phyloP scores from a whole-genome alignment of 2,113 vertebrate species.

The Chinchilla lanigera region DNA sequence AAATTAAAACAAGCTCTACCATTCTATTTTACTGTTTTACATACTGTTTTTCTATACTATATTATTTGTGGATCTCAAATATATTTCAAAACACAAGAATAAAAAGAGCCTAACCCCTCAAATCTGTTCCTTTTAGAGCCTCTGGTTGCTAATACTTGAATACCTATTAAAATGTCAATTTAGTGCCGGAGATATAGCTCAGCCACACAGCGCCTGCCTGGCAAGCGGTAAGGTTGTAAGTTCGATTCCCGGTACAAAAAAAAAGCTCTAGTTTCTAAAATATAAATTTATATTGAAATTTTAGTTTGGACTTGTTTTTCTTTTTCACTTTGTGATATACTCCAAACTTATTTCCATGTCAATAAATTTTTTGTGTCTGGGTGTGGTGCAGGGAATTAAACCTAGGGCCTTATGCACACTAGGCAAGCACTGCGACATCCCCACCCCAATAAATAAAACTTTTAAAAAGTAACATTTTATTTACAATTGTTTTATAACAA shows the following conservation, averaged over 20 bases:
- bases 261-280: no score
- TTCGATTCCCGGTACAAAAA: no score
- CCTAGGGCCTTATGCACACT: no score
- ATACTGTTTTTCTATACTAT: not conserved
- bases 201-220: no score
- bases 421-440: no score
- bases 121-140: not conserved
- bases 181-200: no score
- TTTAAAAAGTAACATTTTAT: no score
- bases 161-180: not conserved
- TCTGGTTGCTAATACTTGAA: not conserved
- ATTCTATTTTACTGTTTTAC: not conserved
- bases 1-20: not conserved
- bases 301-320: not conserved
- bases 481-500: no score
- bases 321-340: constrained; percentile 18
- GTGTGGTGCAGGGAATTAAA: no score
- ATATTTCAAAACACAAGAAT: not conserved
- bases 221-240: no score
- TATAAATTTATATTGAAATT: constrained; percentile 29
- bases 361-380: not conserved
- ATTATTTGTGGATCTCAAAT: not conserved
- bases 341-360: not conserved
- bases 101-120: not conserved
- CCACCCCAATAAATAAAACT: not conserved